Evolutionary conservation across 2,113 vertebrate genomes (phyloP), one percentile per base, ranked within the genome.

Genomic region (Myanophis thanlyinensis): DNA sequence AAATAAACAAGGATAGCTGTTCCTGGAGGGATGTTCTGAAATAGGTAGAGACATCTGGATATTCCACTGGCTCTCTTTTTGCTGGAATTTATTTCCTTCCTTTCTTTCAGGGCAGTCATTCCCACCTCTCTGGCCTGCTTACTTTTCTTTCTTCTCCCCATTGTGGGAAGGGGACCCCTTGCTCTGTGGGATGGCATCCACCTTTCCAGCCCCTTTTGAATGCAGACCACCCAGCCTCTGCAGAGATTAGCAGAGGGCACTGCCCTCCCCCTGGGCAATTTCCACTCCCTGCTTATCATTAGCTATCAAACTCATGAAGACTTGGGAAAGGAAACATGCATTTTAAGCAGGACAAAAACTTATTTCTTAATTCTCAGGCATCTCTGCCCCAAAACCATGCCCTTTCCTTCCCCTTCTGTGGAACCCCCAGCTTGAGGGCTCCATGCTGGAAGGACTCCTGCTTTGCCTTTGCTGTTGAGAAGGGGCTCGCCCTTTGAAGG

Each of bases 21-120:
- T 48, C 23, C 97, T 96, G 95, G 95, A 91, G 96, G 93, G 92
- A 94, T 94, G 15, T 95, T 96, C 93, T 93, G 95, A 95, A 93
- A n/a, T n/a, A 23, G 96, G 96, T 96, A 96, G 96, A 97, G 97
- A 97, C 97, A 95, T 92, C 95, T 91, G 92, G 95, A 96, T 95
- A 97, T 97, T 97, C 98, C 96, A 96, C 97, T 97, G 97, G 12
- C 49, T 2, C 67, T 13, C 10, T 95, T 98, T 98, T 95, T 93
- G 91, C 96, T 96, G 96, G 96, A 95, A n/a, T 87, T 9, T 47
- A 15, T 48, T 62, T 54, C 15, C n/a, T 47, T 23, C 27, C 35
- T 23, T 80, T 7, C 95, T 95, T 92, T 91, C 94, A 94, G 92
- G 87, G 91, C 59, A 0, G 0, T 91, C 95, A 90, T 95, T 95